Percentiles rank a stretch among this genome's conserved stretches.
Conservation (phyloP, 2,888 invertebrate species). For the Eurois occulta region DNA sequence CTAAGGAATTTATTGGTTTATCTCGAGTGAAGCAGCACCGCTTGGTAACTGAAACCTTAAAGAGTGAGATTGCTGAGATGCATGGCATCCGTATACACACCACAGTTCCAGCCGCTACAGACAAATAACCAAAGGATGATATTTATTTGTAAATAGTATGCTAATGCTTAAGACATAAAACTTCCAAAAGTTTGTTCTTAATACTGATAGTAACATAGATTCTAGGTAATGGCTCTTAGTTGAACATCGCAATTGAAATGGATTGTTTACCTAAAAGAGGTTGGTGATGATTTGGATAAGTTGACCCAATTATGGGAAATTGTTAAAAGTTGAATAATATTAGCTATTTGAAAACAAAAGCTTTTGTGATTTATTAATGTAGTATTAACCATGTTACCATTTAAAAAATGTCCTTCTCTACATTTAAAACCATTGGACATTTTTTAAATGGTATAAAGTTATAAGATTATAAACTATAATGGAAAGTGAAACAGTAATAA, state of each 20-base stretch:
- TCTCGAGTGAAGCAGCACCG: conserved; percentile 94
- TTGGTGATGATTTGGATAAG: background rate
- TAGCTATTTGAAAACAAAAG: conserved; percentile 15
- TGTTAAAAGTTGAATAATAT: conserved; percentile 23
- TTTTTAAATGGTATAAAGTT: background rate
- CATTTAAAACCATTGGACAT: background rate
- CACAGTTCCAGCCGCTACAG: conserved; percentile 81
- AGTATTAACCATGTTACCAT: background rate
- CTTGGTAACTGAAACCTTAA: conserved; percentile 93
- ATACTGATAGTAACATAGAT: background rate
- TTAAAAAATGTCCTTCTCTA: conserved; percentile 3
- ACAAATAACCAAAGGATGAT: conserved; percentile 56
- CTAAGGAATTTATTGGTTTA: conserved; percentile 93
- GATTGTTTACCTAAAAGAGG: background rate
- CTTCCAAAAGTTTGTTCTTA: conserved; percentile 1
- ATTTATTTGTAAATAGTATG: conserved; percentile 55
- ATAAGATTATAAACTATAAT: background rate
- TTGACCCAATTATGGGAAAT: conserved; percentile 1
- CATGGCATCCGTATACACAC: conserved; percentile 96
- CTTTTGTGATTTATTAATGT: conserved; percentile 18
- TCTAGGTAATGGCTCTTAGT: background rate
- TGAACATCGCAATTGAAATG: background rate
- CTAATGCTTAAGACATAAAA: conserved; percentile 14
- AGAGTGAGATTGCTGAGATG: conserved; percentile 95
- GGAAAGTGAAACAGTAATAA: background rate